Conservation (phyloP, 2,797 vertebrate species). For the Cyclura pinguis region DNA sequence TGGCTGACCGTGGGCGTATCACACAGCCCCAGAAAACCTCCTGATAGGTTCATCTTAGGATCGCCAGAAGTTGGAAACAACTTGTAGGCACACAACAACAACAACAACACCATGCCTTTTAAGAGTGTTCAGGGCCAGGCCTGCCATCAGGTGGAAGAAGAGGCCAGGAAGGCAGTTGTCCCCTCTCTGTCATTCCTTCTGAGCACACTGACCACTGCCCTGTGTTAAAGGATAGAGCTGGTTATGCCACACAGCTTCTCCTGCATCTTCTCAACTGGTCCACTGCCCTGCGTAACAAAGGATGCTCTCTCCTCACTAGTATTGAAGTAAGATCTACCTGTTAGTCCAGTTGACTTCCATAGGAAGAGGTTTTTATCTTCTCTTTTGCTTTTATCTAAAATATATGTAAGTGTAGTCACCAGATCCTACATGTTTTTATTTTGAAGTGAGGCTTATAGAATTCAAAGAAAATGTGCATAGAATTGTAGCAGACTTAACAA, state of each 20-base stretch:
- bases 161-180: background rate
- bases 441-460: background rate
- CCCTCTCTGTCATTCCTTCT: background rate
- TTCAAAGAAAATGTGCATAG: background rate
- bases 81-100: too few relatives aligned
- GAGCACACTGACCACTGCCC: background rate
- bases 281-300: background rate
- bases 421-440: background rate
- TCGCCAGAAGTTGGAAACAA: too few relatives aligned
- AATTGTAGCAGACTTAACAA: background rate
- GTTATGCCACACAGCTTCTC: background rate
- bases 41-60: too few relatives aligned
- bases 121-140: background rate
- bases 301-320: background rate
- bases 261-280: background rate
- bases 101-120: background rate
- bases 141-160: background rate
- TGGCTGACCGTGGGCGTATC: too few relatives aligned
- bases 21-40: too few relatives aligned
- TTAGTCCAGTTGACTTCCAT: background rate
- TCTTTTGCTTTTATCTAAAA: background rate
- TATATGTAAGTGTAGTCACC: background rate
- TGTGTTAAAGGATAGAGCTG: background rate
- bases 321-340: background rate
- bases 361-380: background rate